Evolutionary conservation across 1,140 invertebrate genomes (phyloP).

Genomic region (Choristoneura fumiferana): DNA sequence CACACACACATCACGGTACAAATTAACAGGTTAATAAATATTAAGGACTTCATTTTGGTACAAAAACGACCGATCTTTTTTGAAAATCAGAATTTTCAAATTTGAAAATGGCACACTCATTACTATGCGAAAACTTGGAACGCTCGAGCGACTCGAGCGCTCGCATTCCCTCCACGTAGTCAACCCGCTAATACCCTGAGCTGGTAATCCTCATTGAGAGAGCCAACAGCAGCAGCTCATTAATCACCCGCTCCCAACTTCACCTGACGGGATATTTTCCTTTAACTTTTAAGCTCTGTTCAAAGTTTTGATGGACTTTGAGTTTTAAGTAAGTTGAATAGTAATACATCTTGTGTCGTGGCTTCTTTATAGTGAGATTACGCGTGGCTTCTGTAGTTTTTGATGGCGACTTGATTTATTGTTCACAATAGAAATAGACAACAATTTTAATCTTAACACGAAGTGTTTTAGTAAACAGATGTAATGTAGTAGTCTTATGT

Average conservation of each 20-base stretch:
- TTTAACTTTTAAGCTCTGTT: slow-evolving; percentile 76
- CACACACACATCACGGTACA: too few species aligned
- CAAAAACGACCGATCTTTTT: too few species aligned
- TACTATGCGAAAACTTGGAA: slow-evolving; percentile 10
- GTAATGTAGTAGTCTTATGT: too few species aligned
- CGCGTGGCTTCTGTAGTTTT: not conserved
- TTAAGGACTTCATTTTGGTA: too few species aligned
- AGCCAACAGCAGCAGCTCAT: slow-evolving; percentile 46
- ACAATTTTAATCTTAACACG: too few species aligned
- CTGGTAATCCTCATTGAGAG: slow-evolving; percentile 62
- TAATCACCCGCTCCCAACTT: slow-evolving; percentile 65
- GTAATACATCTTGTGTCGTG: slow-evolving; percentile 66
- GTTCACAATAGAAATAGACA: too few species aligned
- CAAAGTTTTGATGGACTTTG: slow-evolving; percentile 73
- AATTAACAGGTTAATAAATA: too few species aligned
- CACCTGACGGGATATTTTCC: slow-evolving; percentile 74
- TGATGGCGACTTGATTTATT: not conserved
- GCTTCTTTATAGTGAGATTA: slow-evolving; percentile 34
- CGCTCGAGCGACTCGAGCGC: not conserved
- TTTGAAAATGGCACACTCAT: too few species aligned
- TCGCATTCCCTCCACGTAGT: slow-evolving; percentile 7
- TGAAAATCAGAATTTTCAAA: too few species aligned
- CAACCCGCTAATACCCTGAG: slow-evolving; percentile 28
- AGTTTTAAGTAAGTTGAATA: slow-evolving; percentile 76
- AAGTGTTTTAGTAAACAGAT: too few species aligned